Evolutionary conservation across 2,888 invertebrate species (phyloP).

Genomic region (Acleris literana): DNA sequence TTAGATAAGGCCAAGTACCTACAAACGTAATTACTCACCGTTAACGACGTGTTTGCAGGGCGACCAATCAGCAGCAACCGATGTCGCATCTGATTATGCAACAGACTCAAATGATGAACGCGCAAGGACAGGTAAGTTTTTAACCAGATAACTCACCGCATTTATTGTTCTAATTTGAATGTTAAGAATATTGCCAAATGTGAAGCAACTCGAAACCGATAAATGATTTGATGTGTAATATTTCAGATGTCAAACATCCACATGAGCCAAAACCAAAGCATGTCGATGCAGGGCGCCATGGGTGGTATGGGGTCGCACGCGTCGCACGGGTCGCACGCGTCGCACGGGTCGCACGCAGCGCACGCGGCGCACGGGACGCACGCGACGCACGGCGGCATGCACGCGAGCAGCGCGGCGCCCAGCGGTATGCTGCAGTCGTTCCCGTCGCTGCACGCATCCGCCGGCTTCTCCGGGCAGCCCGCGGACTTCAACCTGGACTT

Average conservation of each 20-base stretch:
- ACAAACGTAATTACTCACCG: conserved; percentile 11
- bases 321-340: conserved; percentile 42
- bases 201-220: no score
- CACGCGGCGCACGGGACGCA: conserved; percentile 35
- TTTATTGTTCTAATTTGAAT: no score
- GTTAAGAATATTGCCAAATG: no score
- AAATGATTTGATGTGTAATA: neutral
- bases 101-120: conserved; percentile 81
- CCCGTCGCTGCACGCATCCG: conserved; percentile 66
- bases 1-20: neutral
- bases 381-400: conserved; percentile 42
- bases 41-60: conserved; percentile 52
- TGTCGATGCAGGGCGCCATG: conserved; percentile 78
- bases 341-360: conserved; percentile 47
- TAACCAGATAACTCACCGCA: neutral
- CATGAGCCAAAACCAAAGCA: conserved; percentile 87
- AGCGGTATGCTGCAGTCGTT: conserved; percentile 45
- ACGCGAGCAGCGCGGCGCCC: conserved; percentile 42
- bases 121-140: conserved; percentile 75
- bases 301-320: conserved; percentile 58
- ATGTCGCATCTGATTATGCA: conserved; percentile 81
- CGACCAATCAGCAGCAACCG: conserved; percentile 75
- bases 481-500: conserved; percentile 93
- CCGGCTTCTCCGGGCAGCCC: conserved; percentile 78
- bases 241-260: conserved; percentile 86